Evolutionary conservation across 2,888 invertebrate species (phyloP).

Genomic region (Polydesmus complanatus): DNA sequence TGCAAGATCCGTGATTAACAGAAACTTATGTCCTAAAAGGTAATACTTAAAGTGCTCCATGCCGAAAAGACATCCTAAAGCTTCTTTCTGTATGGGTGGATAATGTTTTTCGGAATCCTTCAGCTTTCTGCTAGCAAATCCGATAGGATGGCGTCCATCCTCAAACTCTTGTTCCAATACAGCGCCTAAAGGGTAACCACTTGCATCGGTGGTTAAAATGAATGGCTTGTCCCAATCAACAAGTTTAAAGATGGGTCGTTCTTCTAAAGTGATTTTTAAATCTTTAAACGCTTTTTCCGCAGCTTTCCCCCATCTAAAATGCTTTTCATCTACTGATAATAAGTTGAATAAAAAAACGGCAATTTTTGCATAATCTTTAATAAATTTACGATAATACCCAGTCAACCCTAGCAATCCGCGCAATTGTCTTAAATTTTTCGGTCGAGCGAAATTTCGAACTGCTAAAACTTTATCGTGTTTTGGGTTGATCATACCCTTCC

Average conservation of each 20-base stretch:
- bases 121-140: no score
- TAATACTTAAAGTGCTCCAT: no score
- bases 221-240: not conserved
- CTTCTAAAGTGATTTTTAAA: not conserved
- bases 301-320: not conserved
- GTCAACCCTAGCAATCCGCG: conserved; percentile 5
- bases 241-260: not conserved
- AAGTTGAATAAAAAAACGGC: not conserved
- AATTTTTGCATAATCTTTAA: conserved; percentile 2
- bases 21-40: no score
- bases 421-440: not conserved
- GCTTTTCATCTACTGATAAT: not conserved
- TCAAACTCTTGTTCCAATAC: no score
- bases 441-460: not conserved
- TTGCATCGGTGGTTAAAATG: conserved; percentile 2
- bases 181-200: conserved; percentile 2
- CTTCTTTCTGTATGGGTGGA: conserved; percentile 1
- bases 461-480: not conserved
- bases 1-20: no score
- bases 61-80: no score
- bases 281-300: not conserved
- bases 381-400: not conserved
- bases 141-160: not conserved
- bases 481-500: not conserved
- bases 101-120: conserved; percentile 9